Conservation (phyloP, 2,113 vertebrate species). For the Perognathus longimembris region DNA sequence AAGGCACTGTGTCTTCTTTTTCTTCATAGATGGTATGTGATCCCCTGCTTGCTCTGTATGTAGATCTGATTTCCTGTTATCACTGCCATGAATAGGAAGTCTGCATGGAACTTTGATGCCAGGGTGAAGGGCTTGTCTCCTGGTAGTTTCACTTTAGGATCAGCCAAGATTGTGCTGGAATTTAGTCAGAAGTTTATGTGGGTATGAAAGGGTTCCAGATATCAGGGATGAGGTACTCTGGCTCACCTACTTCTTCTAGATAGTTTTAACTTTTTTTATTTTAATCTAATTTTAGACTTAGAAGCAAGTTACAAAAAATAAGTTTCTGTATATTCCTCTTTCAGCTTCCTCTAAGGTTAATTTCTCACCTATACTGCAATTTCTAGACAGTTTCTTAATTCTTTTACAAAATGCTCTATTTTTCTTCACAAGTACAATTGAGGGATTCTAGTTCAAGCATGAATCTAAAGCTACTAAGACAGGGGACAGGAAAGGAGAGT, state of each 20-base stretch:
- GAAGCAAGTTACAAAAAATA: constrained; percentile 58
- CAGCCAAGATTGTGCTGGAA: neutral
- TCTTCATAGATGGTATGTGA: constrained; percentile 15
- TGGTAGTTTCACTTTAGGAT: constrained; percentile 12
- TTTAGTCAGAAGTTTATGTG: constrained; percentile 26
- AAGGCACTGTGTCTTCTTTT: constrained; percentile 26
- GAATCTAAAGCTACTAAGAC: neutral
- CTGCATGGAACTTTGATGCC: neutral
- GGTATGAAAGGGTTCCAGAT: neutral
- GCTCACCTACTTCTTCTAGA: constrained; percentile 21
- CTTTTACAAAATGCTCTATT: neutral
- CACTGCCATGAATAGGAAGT: constrained; percentile 30
- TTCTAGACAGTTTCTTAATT: constrained; percentile 19
- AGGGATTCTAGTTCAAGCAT: neutral
- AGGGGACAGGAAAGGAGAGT: neutral
- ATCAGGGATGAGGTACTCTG: neutral
- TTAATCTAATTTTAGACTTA: constrained; percentile 59
- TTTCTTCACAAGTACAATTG: neutral
- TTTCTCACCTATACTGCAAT: neutral
- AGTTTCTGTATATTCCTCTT: neutral
- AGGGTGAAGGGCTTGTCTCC: neutral
- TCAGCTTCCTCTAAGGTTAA: constrained; percentile 31
- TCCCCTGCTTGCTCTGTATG: neutral
- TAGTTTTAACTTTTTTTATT: constrained; percentile 26
- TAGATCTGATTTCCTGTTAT: constrained; percentile 31